Percentiles rank a stretch among this genome's conserved stretches.
These are phyloP conservation scores for Turdus rufiventris DNA, from an alignment of 2,113 vertebrate genomes.

Conservation along the genomic window DNA sequence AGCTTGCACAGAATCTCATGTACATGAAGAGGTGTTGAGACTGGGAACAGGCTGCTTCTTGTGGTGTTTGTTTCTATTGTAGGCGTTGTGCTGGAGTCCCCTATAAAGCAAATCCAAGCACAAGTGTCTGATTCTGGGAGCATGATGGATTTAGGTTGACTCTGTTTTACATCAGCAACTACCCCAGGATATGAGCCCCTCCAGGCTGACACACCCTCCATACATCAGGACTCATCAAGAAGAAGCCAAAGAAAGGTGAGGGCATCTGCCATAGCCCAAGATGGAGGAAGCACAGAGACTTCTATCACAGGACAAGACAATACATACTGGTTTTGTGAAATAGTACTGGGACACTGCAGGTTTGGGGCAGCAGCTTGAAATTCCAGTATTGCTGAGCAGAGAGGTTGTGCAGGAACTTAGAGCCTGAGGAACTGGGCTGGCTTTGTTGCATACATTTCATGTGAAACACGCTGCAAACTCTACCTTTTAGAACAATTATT, in stretches of 20 bases:
- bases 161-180: not conserved
- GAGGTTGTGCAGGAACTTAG: not conserved
- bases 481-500: conserved; percentile 52
- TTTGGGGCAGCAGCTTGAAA: not conserved
- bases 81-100: not conserved
- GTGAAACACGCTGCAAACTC: not conserved
- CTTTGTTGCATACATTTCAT: not conserved
- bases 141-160: not conserved
- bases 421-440: not conserved
- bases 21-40: not conserved
- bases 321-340: not conserved
- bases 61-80: not conserved
- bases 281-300: not conserved
- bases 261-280: not conserved
- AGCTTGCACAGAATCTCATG: not conserved
- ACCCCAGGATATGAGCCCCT: not conserved
- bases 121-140: not conserved
- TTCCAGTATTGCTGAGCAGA: not conserved
- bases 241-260: not conserved
- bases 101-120: not conserved
- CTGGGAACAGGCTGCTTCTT: not conserved
- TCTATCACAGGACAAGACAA: not conserved
- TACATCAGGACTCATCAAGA: not conserved
- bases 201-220: not conserved
- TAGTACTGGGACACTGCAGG: rapidly evolving